Base-by-base conservation (phyloP, 1,140 invertebrate genomes). In the Saccostrea glomerata region DNA sequence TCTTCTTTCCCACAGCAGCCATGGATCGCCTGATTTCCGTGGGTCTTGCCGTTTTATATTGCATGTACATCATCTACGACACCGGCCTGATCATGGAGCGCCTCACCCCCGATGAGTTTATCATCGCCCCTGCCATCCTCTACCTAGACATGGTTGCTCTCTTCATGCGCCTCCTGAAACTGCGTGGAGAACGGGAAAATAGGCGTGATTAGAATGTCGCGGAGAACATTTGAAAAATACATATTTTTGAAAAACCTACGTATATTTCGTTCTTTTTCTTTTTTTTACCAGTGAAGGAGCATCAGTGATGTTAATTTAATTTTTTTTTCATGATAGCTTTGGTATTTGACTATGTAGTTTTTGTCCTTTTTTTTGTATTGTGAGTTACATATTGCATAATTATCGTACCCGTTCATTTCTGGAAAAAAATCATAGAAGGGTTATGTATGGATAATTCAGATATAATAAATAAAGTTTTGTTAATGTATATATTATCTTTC, bases 61-160 rank as follows among this genome's bases (percentile, higher is more conserved):
- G 70, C 70, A 77, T 77, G 70, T 77, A 77, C 2, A 77, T 77
- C 25, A 77, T 77, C 25, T 77, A 77, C 4, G 70, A 77, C 70
- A 77, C 70, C 12, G 70, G 70, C 3, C 25, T 77, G 70, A 77
- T 77, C 25, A 77, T 77, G 70, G 70, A 77, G 70, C 23, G 70
- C 2, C 25, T 77, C 13, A 77, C 70, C 25, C 70, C 70, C 0
- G 70, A 77, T 2, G 70, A 77, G 30, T 77, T 36, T 30, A 77
- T 77, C 30, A 77, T 77, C 25, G 70, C 70, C 70, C 70, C 70
- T 15, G 70, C 70, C 30, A 77, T 77, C 4, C 70, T 77, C 25
- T 77, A 77, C 70, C 23, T 77, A 25, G 70, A 77, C 15, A 77
- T 77, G 70, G 25, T 77, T 3, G 70, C 70, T 30, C 70, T 77